Evolutionary conservation across 2,888 invertebrate species (phyloP).

Genomic region (Spisula solida): DNA sequence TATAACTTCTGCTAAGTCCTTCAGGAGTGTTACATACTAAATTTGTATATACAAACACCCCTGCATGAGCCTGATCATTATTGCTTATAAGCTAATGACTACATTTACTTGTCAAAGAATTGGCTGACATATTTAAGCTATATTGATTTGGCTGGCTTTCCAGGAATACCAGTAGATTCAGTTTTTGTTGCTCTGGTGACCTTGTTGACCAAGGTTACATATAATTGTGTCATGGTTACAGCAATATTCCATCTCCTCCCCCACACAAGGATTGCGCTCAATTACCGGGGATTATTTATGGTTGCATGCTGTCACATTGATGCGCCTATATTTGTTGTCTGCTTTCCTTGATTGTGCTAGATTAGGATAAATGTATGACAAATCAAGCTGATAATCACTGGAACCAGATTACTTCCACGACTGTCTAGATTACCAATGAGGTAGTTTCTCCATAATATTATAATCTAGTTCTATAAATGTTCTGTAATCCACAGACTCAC

Average conservation of each 20-base stretch:
- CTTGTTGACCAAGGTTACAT: too few species aligned
- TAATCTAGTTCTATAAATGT: background rate
- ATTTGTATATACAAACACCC: too few species aligned
- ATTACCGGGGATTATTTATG: background rate
- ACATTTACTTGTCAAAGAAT: too few species aligned
- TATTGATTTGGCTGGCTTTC: too few species aligned
- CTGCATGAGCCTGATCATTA: too few species aligned
- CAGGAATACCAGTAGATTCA: too few species aligned
- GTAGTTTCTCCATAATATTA: background rate
- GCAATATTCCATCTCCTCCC: background rate
- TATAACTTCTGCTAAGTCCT: too few species aligned
- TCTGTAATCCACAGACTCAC: too few species aligned
- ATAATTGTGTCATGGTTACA: background rate
- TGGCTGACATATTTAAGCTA: too few species aligned
- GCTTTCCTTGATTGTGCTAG: background rate
- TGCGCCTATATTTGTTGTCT: background rate
- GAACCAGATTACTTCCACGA: background rate
- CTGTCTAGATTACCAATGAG: slow-evolving; percentile 1
- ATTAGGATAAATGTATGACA: background rate
- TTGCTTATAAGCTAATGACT: too few species aligned
- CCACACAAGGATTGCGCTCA: background rate
- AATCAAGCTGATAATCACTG: background rate
- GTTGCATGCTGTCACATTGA: background rate
- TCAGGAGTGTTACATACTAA: too few species aligned
- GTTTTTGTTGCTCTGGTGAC: too few species aligned